Evolutionary conservation across 2,888 invertebrate genomes (phyloP), one percentile per base, ranked within the genome.

Genomic region (Lacanobia oleracea): DNA sequence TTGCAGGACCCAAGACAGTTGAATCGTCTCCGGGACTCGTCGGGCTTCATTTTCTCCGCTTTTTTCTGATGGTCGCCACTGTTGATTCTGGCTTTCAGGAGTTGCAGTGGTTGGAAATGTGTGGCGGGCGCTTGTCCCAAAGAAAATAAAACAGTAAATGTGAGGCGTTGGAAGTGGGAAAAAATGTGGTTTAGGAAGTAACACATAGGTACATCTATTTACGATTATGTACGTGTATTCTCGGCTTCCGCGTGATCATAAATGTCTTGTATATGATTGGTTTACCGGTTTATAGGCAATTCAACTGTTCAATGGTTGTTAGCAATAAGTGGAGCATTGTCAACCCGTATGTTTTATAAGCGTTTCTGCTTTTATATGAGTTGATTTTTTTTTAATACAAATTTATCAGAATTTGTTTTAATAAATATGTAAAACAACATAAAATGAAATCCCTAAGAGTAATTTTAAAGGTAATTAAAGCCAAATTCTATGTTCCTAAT

Each of bases 181-280:
- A 81, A 79, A 75, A 75, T 61, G 53, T 21, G 18, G 65, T 72
- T 72, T 78, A 69, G 83, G 71, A 81, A 82, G 67, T 79, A 68
- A 62, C 48, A 75, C 66, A 66, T 57, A 67, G 18, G 40, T 18
- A 51, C 45, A 51, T 57, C 37, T 65, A 61, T 65, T 12, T 63
- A 79, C 53, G 56, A 67, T 76, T 76, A 72, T 60, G 65, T 68
- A 12, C 43, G 18, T 50, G 59, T 10, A 51, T 56, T 69, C 59
- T 56, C 4, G 0, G 18, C 48, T 82, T 79, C 82, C 78, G 63
- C 43, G 50, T 81, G 57, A 64, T 79, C 62, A 56, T 63, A 66
- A 48, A 72, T 50, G 51, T 27, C 56, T 66, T 43, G 63, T 63
- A 50, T 23, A 67, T 59, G 23, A 57, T 54, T 57, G 23, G 54